These are phyloP conservation scores for Pimephales promelas DNA, from an alignment of 2,113 vertebrate genomes.

Conservation along the genomic window DNA sequence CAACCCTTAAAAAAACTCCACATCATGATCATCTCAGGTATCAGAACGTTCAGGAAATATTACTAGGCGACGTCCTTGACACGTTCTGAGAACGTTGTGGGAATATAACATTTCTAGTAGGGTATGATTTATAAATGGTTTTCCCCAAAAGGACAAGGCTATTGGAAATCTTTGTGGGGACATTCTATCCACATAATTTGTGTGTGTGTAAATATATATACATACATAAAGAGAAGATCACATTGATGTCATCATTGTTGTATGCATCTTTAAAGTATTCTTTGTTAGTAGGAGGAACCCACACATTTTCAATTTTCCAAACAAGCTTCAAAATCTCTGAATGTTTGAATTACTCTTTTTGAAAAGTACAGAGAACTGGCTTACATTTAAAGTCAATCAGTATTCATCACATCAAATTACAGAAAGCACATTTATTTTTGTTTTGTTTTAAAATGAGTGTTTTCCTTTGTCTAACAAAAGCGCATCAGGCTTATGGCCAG, in stretches of 20 bases:
- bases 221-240: too few species aligned
- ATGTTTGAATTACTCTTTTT: neutral
- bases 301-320: neutral
- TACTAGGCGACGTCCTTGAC: too few species aligned
- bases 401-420: neutral
- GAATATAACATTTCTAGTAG: too few species aligned
- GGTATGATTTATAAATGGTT: too few species aligned
- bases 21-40: too few species aligned
- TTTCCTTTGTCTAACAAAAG: neutral
- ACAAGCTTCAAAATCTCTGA: neutral
- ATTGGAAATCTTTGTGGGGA: too few species aligned
- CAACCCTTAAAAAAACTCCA: too few species aligned
- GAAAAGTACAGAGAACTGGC: neutral
- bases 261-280: neutral
- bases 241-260: neutral
- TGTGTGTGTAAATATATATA: too few species aligned
- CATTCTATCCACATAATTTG: too few species aligned
- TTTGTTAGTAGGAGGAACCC: neutral
- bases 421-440: neutral
- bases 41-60: too few species aligned
- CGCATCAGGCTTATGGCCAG: neutral
- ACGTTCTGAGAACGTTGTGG: too few species aligned
- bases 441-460: neutral
- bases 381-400: neutral
- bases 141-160: too few species aligned